Evolutionary conservation across 1,140 invertebrate genomes (phyloP).

Genomic region (Ceratosolen fusciceps): DNA sequence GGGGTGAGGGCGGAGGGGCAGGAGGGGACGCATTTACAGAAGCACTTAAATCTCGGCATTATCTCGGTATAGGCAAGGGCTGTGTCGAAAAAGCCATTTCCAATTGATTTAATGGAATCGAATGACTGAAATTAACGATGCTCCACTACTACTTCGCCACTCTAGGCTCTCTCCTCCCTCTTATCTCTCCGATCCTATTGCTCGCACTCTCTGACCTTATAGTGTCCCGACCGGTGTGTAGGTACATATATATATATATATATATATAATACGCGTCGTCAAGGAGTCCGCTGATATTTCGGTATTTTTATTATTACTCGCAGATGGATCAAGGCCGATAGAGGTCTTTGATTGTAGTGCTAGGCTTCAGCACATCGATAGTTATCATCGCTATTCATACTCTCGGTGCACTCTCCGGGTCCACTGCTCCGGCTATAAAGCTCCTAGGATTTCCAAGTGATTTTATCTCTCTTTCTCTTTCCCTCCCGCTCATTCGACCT

Average conservation of each 20-base stretch:
- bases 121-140: conserved; percentile 39
- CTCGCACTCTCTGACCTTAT: not conserved
- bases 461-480: not conserved
- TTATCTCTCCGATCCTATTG: not conserved
- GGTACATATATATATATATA: too few relatives aligned
- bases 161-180: not conserved
- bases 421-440: conserved; percentile 14
- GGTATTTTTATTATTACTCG: conserved; percentile 30
- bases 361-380: not conserved
- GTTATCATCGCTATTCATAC: conserved; percentile 40
- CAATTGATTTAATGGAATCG: conserved; percentile 13
- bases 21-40: too few relatives aligned
- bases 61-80: not conserved
- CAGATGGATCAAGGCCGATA: not conserved
- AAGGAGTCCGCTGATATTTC: conserved; percentile 8
- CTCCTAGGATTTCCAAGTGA: conserved; percentile 30
- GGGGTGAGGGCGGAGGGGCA: too few relatives aligned
- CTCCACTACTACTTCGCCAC: too few relatives aligned
- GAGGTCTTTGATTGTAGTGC: not conserved
- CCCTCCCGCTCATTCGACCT: not conserved
- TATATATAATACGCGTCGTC: too few relatives aligned
- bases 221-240: too few relatives aligned
- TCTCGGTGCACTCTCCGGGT: not conserved
- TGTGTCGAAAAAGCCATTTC: not conserved
- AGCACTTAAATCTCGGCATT: not conserved